Evolutionary conservation across 2,797 vertebrate species (phyloP).

Genomic region (Tamandua tetradactyla): DNA sequence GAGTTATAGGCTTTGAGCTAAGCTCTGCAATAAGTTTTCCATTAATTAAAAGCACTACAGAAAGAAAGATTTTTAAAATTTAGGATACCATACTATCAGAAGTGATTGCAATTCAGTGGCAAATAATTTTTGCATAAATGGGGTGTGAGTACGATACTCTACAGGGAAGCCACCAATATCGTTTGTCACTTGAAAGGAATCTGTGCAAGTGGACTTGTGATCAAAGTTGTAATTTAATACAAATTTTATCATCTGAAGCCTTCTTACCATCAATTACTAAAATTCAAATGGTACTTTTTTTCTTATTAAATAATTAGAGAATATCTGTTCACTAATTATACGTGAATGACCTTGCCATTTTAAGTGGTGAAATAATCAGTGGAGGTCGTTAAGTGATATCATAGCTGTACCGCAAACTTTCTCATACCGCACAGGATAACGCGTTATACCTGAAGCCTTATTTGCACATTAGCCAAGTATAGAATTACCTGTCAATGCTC

Average conservation of each 20-base stretch:
- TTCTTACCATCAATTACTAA: slow-evolving; percentile 50
- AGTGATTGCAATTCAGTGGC: not conserved
- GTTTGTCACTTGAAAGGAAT: not conserved
- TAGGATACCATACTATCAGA: not conserved
- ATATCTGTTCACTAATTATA: slow-evolving; percentile 9
- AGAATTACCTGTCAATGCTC: not conserved
- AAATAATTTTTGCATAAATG: not conserved
- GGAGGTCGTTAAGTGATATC: slow-evolving; percentile 2
- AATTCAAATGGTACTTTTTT: slow-evolving; percentile 35
- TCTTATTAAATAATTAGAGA: slow-evolving; percentile 38
- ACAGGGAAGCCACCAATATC: not conserved
- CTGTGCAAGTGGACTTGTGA: not conserved
- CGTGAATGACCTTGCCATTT: slow-evolving; percentile 29
- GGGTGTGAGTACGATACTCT: not conserved
- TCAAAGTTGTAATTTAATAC: not conserved
- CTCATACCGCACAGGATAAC: not conserved
- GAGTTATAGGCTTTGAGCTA: not conserved
- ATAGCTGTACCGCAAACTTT: not conserved
- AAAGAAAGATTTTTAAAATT: not conserved
- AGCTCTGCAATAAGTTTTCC: not conserved
- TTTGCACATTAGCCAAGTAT: not conserved
- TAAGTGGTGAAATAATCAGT: slow-evolving; percentile 37
- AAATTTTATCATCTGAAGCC: not conserved
- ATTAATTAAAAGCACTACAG: slow-evolving; percentile 26
- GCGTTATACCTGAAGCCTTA: not conserved